Evolutionary conservation across 2,113 vertebrate genomes (phyloP), one percentile per base, ranked within the genome.

Genomic region (Pterocles burchelli): DNA sequence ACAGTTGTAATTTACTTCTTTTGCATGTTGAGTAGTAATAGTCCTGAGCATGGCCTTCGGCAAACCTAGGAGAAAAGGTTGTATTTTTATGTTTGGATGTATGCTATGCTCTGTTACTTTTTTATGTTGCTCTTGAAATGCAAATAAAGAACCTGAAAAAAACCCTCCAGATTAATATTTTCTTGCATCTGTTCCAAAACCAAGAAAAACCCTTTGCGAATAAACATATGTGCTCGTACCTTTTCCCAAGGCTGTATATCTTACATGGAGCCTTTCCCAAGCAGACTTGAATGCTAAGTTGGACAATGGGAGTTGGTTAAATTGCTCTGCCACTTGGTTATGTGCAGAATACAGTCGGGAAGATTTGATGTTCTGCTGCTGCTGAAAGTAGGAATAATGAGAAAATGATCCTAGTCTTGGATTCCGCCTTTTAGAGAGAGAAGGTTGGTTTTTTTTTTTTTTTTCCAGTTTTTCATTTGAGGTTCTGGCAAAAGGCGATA

Each of bases 51-150:
- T 16, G 70, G 93, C 92, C 72, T 88, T 90, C 13, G 36, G 93
- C 88, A 88, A 95, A 95, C 59, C 71, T 86, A 78, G 75, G 77
- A 74, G 55, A 81, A 54, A 83, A 31, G 38, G 38, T 43, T 72
- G 51, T 77, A 88, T 17, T 74, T 94, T 90, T 86, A 17, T 61
- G 68, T 75, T 90, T 88, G 76, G 72, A 74, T 86, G 68, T 74
- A 10, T 84, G 55, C 68, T 59, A 7, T 12, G 5, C 61, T 89
- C 52, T 92, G 33, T 66, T 85, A 48, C 11, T 58, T 49, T 88
- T 92, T 94, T 71, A 59, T 63, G 34, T 59, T 84, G 48, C 68
- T 95, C 79, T 77, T 90, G 63, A 93, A 90, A 90, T 78, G 82
- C 79, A 96, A 90, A 90, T 86, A 88, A 81, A 76, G 63, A 87